Evolutionary conservation across 2,797 vertebrate genomes (phyloP), one percentile per base, ranked within the genome.

Genomic region (Falco naumanni): DNA sequence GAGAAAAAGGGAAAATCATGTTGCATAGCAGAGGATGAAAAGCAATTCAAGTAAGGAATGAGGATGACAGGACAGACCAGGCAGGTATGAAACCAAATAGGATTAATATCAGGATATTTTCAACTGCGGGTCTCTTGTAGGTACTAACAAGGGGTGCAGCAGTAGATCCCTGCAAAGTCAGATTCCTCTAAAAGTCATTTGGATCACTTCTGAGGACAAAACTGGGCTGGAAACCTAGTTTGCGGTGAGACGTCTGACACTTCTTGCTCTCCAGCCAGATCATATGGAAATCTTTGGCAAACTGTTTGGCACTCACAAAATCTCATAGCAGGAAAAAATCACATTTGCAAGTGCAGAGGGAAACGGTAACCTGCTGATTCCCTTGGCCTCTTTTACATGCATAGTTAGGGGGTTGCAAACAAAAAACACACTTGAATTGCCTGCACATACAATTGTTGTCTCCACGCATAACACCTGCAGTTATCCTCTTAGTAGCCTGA

Each of bases 221-320:
- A 84, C 90, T 68, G 77, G 90, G 91, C 88, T 92, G 93, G 78
- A 91, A 94, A 95, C 88, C 90, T 57, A 51, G 33, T 92, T 93
- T 92, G 65, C 90, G 50, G 11, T n/a, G 94, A 94, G 81, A 56
- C 4, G 95, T 97, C 94, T 95, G 93, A 90, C 81, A 13, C 90
- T 95, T 92, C 94, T 87, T 87, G 88, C 91, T 94, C 95, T 96
- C 51, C 94, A 94, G 91, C 94, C 94, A 96, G 96, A 95, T 93
- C 93, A 92, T 45, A 84, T 92, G 96, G 93, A 91, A 96, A 74
- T 68, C 77, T 84, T 87, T 96, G 96, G 96, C 95, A 94, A 66
- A 68, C 90, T 66, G 3, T 66, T 95, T 96, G 93, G 93, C 88
- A 77, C 81, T 95, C 66, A 2, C 4, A 10, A 17, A 84, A 82